phyloP scores from a whole-genome alignment of 2,888 invertebrate genomes.

The Archips crataeganus region DNA sequence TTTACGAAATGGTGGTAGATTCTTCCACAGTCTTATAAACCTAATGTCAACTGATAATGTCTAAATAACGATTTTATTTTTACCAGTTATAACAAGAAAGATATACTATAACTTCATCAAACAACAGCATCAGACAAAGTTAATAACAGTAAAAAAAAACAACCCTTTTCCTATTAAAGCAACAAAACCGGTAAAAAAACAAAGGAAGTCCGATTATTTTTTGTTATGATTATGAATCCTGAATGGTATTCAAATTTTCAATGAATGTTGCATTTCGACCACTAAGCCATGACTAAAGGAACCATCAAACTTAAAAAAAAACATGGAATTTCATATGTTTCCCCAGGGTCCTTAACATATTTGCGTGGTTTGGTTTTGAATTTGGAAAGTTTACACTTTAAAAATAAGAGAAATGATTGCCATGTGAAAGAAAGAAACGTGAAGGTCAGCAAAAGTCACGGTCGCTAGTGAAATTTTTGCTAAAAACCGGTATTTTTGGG shows the following conservation, averaged over 20 bases:
- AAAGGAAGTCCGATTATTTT: neutral
- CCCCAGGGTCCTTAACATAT: neutral
- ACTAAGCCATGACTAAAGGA: too few relatives aligned
- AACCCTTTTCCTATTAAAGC: neutral
- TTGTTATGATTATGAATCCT: neutral
- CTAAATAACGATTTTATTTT: too few relatives aligned
- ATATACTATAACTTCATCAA: neutral
- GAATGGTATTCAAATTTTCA: neutral
- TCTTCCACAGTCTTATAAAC: too few relatives aligned
- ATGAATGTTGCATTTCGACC: neutral
- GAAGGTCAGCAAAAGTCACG: conserved; percentile 38
- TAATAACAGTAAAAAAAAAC: neutral
- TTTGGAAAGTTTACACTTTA: conserved; percentile 26
- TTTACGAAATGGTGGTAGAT: too few relatives aligned
- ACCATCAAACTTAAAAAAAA: neutral
- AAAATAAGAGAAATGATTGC: neutral
- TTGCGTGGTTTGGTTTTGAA: neutral
- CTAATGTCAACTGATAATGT: too few relatives aligned
- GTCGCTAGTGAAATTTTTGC: conserved; percentile 4
- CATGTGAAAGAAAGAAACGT: conserved; percentile 31
- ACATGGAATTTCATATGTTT: neutral
- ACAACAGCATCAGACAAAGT: neutral
- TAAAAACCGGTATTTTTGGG: conserved; percentile 6
- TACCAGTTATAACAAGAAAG: too few relatives aligned
- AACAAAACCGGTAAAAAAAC: neutral